These are phyloP conservation scores for Paraplagusia blochii DNA, from an alignment of 2,113 vertebrate species.

Conservation along the genomic window DNA sequence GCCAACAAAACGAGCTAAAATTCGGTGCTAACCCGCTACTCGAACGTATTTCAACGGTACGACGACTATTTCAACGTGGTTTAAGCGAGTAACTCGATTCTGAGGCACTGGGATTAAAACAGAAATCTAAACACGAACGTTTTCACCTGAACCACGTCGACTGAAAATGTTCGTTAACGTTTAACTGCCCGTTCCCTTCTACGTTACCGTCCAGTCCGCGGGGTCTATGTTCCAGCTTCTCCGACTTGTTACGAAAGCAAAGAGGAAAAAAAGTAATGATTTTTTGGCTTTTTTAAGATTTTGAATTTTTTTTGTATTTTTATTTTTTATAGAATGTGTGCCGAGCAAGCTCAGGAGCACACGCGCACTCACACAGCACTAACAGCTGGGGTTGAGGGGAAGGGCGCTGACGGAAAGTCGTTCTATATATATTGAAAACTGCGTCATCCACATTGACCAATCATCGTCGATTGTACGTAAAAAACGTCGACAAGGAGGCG, in stretches of 20 bases:
- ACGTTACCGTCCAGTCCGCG: slow-evolving; percentile 61
- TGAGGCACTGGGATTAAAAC: slow-evolving; percentile 16
- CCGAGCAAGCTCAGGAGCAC: slow-evolving; percentile 76
- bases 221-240: slow-evolving; percentile 68
- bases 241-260: slow-evolving; percentile 65
- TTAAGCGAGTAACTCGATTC: slow-evolving; percentile 24
- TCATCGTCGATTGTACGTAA: background rate
- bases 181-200: slow-evolving; percentile 35
- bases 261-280: slow-evolving; percentile 37
- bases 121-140: slow-evolving; percentile 27
- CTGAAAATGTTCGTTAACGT: slow-evolving; percentile 33
- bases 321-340: slow-evolving; percentile 75
- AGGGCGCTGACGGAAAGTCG: background rate
- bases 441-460: slow-evolving; percentile 57
- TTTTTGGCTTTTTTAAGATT: slow-evolving; percentile 72
- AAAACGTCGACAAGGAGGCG: slow-evolving; percentile 32
- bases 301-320: slow-evolving; percentile 74
- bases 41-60: background rate
- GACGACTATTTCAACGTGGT: slow-evolving; percentile 8
- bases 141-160: slow-evolving; percentile 46
- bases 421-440: slow-evolving; percentile 29
- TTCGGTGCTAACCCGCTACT: background rate
- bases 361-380: slow-evolving; percentile 75
- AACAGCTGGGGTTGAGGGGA: slow-evolving; percentile 72
- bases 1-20: too few relatives aligned